These are phyloP conservation scores for Nesoenas mayeri DNA, from an alignment of 2,113 vertebrate species.

Conservation along the genomic window DNA sequence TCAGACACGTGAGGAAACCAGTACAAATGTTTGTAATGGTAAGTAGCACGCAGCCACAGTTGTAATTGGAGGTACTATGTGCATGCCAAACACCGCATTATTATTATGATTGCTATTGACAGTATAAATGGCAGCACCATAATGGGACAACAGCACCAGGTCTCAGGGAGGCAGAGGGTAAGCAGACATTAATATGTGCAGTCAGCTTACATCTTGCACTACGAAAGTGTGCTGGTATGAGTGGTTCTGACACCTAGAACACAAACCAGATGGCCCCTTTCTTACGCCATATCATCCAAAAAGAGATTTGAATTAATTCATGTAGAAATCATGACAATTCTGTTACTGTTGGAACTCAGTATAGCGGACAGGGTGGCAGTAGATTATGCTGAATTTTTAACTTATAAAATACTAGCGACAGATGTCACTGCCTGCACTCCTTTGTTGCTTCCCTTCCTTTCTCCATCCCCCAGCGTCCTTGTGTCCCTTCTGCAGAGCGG, in stretches of 20 bases:
- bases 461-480: background rate
- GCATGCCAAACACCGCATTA: background rate
- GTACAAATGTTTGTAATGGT: background rate
- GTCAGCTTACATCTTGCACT: slow-evolving; percentile 54
- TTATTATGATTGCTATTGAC: background rate
- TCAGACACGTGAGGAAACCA: background rate
- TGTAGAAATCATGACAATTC: slow-evolving; percentile 64
- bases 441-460: slow-evolving; percentile 20
- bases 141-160: slow-evolving; percentile 32
- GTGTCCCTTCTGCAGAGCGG: background rate
- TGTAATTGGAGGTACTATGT: background rate
- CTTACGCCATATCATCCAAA: slow-evolving; percentile 67
- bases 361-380: slow-evolving; percentile 56
- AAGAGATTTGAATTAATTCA: slow-evolving; percentile 68
- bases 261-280: slow-evolving; percentile 71
- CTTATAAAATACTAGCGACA: slow-evolving; percentile 44
- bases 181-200: slow-evolving; percentile 55
- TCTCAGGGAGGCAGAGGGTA: slow-evolving; percentile 45
- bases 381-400: slow-evolving; percentile 60
- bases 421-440: slow-evolving; percentile 43
- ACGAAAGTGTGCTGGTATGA: slow-evolving; percentile 52
- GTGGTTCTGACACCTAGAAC: slow-evolving; percentile 71
- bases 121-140: slow-evolving; percentile 6
- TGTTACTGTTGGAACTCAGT: slow-evolving; percentile 60
- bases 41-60: background rate